Evolutionary conservation across 2,888 invertebrate species (phyloP).

Genomic region (Brachyptera putata): DNA sequence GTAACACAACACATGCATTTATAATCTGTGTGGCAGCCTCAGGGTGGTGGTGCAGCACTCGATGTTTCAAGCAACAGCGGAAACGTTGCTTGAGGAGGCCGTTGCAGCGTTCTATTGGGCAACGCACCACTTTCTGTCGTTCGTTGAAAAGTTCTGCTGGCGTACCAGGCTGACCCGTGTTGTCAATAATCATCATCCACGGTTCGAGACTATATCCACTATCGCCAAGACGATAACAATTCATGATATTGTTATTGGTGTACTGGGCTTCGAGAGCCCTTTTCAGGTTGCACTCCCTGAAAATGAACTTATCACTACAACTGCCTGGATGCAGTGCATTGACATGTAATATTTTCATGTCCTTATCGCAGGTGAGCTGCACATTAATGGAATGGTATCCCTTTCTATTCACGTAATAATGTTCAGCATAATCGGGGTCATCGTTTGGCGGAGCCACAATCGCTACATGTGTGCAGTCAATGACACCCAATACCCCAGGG

Average conservation of each 20-base stretch:
- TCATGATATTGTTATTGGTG: no score
- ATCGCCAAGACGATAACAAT: neutral
- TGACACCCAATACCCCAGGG: conserved; percentile 1
- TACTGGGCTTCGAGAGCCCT: neutral
- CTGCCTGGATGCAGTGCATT: neutral
- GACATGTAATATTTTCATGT: neutral
- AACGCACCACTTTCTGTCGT: neutral
- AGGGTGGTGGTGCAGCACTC: conserved; percentile 7
- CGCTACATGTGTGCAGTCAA: no score
- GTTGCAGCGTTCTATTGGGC: conserved; percentile 6
- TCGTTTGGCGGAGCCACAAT: conserved; percentile 1
- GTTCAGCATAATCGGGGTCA: neutral
- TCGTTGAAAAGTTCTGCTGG: neutral
- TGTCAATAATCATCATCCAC: neutral
- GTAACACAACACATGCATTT: neutral
- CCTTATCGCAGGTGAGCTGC: neutral
- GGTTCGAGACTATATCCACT: neutral
- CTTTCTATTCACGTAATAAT: conserved; percentile 5
- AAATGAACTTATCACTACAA: conserved; percentile 7
- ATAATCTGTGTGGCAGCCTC: neutral
- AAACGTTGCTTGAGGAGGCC: neutral
- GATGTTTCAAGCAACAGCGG: neutral
- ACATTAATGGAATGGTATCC: conserved; percentile 5
- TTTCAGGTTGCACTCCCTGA: neutral
- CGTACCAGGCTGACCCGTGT: neutral